These are phyloP conservation scores for Hypolimnas misippus DNA, from an alignment of 2,888 invertebrate genomes.

Conservation along the genomic window DNA sequence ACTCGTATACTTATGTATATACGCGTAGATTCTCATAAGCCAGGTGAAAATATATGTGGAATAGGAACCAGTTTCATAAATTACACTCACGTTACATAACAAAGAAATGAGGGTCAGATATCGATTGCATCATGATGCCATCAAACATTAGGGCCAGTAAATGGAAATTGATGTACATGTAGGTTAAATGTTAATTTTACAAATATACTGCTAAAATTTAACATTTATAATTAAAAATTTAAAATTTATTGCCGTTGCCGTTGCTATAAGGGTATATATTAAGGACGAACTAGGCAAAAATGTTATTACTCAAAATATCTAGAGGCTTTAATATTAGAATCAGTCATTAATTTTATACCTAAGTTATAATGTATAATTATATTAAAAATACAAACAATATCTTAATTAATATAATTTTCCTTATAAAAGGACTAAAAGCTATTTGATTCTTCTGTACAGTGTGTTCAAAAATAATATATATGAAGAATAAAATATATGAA, in stretches of 20 bases:
- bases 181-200: constrained; percentile 50
- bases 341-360: no score
- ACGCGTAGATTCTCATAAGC: constrained; percentile 56
- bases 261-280: not conserved
- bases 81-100: constrained; percentile 52
- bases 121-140: constrained; percentile 47
- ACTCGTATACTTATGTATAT: constrained; percentile 55
- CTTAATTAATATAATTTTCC: no score
- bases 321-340: constrained; percentile 1
- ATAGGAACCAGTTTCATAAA: constrained; percentile 50
- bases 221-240: constrained; percentile 4
- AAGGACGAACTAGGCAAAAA: not conserved
- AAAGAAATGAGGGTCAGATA: constrained; percentile 47
- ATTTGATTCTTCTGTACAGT: no score
- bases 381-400: no score
- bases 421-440: no score
- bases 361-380: no score
- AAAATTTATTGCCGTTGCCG: no score
- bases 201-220: constrained; percentile 37
- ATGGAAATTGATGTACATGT: constrained; percentile 44
- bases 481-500: constrained; percentile 10
- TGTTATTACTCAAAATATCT: not conserved
- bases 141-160: not conserved
- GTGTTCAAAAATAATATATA: no score
- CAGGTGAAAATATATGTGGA: constrained; percentile 60